Evolutionary conservation across 2,113 vertebrate species (phyloP).

Genomic region (Phalacrocorax brasilianus): DNA sequence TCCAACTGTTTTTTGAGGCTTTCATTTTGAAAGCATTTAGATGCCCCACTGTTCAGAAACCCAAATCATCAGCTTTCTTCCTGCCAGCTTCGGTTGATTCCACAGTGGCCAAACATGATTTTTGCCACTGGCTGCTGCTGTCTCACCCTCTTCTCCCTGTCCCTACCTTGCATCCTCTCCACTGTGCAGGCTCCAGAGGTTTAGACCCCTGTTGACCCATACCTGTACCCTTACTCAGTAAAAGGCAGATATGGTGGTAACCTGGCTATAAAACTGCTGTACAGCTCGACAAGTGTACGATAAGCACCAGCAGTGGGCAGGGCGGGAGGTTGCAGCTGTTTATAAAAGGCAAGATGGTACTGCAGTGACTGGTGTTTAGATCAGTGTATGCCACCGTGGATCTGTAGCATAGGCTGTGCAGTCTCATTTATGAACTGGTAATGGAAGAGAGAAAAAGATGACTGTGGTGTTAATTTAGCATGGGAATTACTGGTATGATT

Average conservation of each 20-base stretch:
- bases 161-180: background rate
- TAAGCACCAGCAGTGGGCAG: rapidly evolving
- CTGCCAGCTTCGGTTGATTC: background rate
- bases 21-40: background rate
- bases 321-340: background rate
- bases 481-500: background rate
- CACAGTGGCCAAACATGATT: background rate
- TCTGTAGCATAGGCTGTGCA: background rate
- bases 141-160: background rate
- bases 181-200: background rate
- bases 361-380: background rate
- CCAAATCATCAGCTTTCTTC: background rate
- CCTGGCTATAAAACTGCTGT: background rate
- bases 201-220: background rate
- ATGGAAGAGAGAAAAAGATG: background rate
- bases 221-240: background rate
- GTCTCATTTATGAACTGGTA: background rate
- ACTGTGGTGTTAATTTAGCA: background rate
- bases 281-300: rapidly evolving
- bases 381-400: rapidly evolving
- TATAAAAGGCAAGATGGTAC: background rate
- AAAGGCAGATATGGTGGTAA: background rate
- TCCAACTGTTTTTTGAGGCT: background rate
- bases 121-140: background rate
- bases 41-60: background rate